Percentiles rank a stretch among this genome's conserved stretches.
phyloP scores from a whole-genome alignment of 2,113 vertebrate genomes.

The Ophiodon elongatus region DNA sequence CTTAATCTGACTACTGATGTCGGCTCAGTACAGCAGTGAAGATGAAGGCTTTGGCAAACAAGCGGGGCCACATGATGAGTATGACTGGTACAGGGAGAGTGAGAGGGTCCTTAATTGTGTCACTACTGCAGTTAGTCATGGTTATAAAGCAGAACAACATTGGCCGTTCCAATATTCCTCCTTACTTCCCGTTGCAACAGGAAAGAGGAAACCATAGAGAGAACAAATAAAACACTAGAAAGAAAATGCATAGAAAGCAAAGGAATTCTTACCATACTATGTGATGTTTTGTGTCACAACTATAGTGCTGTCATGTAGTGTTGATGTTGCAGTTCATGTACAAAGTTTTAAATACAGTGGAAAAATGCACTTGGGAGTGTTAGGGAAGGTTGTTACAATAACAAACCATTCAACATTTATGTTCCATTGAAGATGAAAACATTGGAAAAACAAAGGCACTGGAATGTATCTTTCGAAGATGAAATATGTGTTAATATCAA shows the following conservation, averaged over 20 bases:
- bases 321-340: neutral
- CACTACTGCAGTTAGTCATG: neutral
- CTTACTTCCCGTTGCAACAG: neutral
- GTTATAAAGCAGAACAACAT: neutral
- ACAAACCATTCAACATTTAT: constrained; percentile 18
- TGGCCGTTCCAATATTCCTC: neutral
- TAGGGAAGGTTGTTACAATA: constrained; percentile 7
- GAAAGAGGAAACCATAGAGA: neutral
- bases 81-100: constrained; percentile 38
- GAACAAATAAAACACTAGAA: neutral
- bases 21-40: constrained; percentile 24
- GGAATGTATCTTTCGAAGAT: neutral
- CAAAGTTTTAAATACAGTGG: constrained; percentile 33
- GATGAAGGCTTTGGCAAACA: constrained; percentile 59
- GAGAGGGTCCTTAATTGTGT: constrained; percentile 28
- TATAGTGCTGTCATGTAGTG: neutral
- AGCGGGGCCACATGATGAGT: constrained; percentile 49
- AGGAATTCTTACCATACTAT: neutral
- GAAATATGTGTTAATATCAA: neutral
- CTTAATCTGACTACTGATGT: constrained; percentile 48
- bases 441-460: neutral
- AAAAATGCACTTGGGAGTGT: neutral
- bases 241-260: neutral
- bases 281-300: neutral
- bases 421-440: neutral